Evolutionary conservation across 2,888 invertebrate genomes (phyloP), one percentile per base, ranked within the genome.

Genomic region (Eilema sororculum): DNA sequence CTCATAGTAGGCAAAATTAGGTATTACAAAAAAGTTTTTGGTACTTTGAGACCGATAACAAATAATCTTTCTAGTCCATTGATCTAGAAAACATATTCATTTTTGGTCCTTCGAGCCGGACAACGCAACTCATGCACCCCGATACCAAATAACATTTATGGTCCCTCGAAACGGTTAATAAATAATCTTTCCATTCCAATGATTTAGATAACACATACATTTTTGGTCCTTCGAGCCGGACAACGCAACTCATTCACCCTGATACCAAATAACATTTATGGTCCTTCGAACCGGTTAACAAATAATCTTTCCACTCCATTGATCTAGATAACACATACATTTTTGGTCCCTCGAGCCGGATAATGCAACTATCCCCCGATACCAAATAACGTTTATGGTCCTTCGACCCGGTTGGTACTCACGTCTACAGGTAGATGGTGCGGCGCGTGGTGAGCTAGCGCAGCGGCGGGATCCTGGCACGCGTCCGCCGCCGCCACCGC

Each of bases 401-500:
- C 52, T 52, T 52, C 52, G 52, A 52, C n/a, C 52, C n/a, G 52
- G 52, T 2, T n/a, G 20, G 57, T 66, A 88, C 93, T 84, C 66
- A 97, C 96, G 83, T 96, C 96, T 24, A 95, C 92, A 30, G 96
- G 96, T 78, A 96, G 87, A 73, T 94, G 89, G 69, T 95, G 94
- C 3, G 96, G 96, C 61, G 96, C 96, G 78, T 97, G 96, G 57
- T 96, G 96, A 0, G 97, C 97, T 66, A 98, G 95, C 89, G 98
- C 98, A 71, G 97, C 96, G 84, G 98, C 98, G 12, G 98, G 98
- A 80, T 97, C 97, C 83, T 97, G 96, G 92, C 98, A 98, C 28
- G 98, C 96, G 92, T 98, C 98, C 63, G 98, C 98, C 62, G 97
- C 96, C 41, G 98, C 98, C 87, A 98, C 98, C 70, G 98, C 97